Evolutionary conservation across 2,888 invertebrate species (phyloP).

Genomic region (Perdita meconis): DNA sequence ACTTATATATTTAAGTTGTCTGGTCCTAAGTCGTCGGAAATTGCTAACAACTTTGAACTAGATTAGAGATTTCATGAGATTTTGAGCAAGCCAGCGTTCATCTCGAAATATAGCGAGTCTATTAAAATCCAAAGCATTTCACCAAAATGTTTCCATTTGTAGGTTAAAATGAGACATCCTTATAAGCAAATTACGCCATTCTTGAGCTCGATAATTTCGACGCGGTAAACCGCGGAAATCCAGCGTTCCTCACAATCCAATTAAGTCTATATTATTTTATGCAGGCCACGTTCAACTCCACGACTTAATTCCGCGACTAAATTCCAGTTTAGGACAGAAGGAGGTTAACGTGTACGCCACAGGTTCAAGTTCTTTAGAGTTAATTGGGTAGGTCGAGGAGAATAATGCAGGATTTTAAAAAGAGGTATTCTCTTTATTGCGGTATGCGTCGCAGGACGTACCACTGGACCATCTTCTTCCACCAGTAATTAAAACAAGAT

Average conservation of each 20-base stretch:
- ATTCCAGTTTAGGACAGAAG: constrained; percentile 52
- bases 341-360: constrained; percentile 44
- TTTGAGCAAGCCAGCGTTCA: too few relatives aligned
- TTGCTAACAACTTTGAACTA: too few relatives aligned
- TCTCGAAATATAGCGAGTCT: too few relatives aligned
- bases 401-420: constrained; percentile 26
- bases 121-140: too few relatives aligned
- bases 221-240: constrained; percentile 41
- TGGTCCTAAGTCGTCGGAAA: too few relatives aligned
- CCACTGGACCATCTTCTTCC: constrained; percentile 1
- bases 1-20: too few relatives aligned
- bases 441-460: neutral
- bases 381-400: constrained; percentile 27
- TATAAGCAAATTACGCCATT: constrained; percentile 20
- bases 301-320: constrained; percentile 49
- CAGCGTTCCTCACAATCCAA: constrained; percentile 45
- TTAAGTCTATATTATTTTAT: constrained; percentile 65
- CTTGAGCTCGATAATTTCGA: constrained; percentile 22
- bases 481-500: constrained; percentile 38
- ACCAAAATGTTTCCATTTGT: neutral
- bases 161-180: neutral
- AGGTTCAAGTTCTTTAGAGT: constrained; percentile 21
- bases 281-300: constrained; percentile 38
- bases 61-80: neutral
- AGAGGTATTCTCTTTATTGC: constrained; percentile 14